phyloP scores from a whole-genome alignment of 53 echinoderm and acorn worm species.

The Holothuria scabra region DNA sequence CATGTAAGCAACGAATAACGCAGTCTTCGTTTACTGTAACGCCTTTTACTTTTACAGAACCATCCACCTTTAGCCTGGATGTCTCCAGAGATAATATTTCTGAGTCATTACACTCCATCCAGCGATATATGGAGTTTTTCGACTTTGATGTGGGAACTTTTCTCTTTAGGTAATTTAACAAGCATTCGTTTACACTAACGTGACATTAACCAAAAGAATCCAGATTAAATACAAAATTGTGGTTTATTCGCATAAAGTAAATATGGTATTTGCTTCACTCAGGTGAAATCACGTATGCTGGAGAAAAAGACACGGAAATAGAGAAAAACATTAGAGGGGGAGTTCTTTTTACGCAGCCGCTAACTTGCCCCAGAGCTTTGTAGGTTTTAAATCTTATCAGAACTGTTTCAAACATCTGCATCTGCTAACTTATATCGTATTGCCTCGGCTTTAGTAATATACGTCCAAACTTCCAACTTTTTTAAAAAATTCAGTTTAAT shows the following conservation, averaged over 20 bases:
- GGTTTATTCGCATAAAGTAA: too few species aligned
- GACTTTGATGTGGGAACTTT: slow-evolving; percentile 5
- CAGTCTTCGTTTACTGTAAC: too few species aligned
- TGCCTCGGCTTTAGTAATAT: too few species aligned
- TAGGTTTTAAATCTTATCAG: neutral
- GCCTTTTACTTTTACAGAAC: neutral
- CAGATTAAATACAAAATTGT: too few species aligned
- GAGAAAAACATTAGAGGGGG: neutral
- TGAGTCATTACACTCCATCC: neutral
- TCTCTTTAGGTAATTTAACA: neutral
- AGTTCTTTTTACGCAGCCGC: neutral
- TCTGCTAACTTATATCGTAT: too few species aligned
- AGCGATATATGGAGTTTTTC: neutral
- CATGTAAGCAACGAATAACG: too few species aligned
- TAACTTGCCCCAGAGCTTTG: neutral
- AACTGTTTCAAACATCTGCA: too few species aligned
- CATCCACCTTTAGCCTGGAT: slow-evolving; percentile 18
- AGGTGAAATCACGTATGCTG: neutral
- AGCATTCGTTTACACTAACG: neutral
- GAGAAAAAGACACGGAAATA: neutral
- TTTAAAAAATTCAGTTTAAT: too few species aligned
- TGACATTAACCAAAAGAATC: too few species aligned
- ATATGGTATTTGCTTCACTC: too few species aligned
- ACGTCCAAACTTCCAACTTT: too few species aligned
- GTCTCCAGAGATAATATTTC: slow-evolving; percentile 1